These are phyloP conservation scores for Cyphomyrus plagiostoma DNA, from an alignment of 2,113 vertebrate species.

Conservation along the genomic window DNA sequence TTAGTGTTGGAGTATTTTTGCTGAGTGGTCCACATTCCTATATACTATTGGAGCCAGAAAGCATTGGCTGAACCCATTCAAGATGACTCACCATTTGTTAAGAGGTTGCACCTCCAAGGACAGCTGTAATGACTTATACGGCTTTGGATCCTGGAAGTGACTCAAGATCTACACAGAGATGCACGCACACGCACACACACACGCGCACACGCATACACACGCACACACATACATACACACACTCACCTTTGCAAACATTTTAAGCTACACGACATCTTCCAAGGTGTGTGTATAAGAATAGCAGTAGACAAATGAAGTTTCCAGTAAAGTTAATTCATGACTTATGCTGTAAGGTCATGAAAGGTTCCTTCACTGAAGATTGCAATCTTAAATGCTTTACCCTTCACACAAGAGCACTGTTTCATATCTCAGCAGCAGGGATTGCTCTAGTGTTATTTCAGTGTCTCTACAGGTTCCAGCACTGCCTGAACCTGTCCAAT, in stretches of 20 bases:
- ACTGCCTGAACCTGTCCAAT: constrained; percentile 11
- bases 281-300: neutral
- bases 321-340: neutral
- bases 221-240: neutral
- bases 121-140: constrained; percentile 35
- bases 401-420: neutral
- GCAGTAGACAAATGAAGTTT: neutral
- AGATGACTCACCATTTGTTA: constrained; percentile 35
- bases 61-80: constrained; percentile 32
- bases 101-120: constrained; percentile 33
- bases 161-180: constrained; percentile 19
- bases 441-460: neutral
- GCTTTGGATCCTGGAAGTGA: constrained; percentile 32
- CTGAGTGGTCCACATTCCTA: constrained; percentile 47
- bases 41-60: constrained; percentile 40
- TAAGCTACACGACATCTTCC: neutral
- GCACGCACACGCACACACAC: neutral
- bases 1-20: constrained; percentile 28
- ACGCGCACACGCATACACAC: neutral
- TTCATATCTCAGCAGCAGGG: constrained; percentile 1
- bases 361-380: neutral
- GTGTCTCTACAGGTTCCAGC: neutral
- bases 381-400: neutral
- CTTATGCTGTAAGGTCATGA: neutral
- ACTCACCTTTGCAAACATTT: neutral